A percentile compares a stretch with the other conserved stretches of the same genome.
These are phyloP conservation scores for Drosophila seclusa DNA, from an alignment of 2,888 invertebrate genomes.

Conservation along the genomic window DNA sequence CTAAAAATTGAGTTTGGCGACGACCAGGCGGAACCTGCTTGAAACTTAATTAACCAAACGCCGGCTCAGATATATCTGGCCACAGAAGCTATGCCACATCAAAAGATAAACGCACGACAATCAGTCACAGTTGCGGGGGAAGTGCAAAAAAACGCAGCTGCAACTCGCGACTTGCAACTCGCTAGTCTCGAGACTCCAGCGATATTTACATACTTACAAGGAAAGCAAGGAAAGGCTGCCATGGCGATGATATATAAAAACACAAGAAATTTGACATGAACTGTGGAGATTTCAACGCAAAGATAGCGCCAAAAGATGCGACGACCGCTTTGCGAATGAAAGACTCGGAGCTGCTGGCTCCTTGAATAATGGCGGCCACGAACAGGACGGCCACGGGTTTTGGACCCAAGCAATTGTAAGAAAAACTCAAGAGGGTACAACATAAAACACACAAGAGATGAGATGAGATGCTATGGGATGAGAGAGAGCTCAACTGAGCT, in stretches of 20 bases:
- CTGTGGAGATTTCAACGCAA: slow-evolving; percentile 79
- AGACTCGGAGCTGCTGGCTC: slow-evolving; percentile 49
- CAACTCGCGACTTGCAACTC: slow-evolving; percentile 34
- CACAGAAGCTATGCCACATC: slow-evolving; percentile 79
- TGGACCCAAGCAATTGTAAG: slow-evolving; percentile 74
- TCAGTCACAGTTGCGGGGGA: slow-evolving; percentile 79
- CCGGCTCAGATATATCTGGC: slow-evolving; percentile 49
- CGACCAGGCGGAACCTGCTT: slow-evolving; percentile 55
- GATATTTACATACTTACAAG: slow-evolving; percentile 80
- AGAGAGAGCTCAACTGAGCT: slow-evolving; percentile 31
- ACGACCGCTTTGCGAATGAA: slow-evolving; percentile 73
- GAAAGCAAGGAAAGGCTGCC: slow-evolving; percentile 66
- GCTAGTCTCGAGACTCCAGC: slow-evolving; percentile 33
- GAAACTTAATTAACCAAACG: slow-evolving; percentile 74
- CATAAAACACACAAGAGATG: slow-evolving; percentile 71
- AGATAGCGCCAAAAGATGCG: slow-evolving; percentile 79
- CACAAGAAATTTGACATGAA: slow-evolving; percentile 81
- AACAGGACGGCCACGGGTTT: slow-evolving; percentile 57
- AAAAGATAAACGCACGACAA: slow-evolving; percentile 80
- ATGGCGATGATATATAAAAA: slow-evolving; percentile 78
- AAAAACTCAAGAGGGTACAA: slow-evolving; percentile 75
- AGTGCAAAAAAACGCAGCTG: slow-evolving; percentile 66
- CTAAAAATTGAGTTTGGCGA: slow-evolving; percentile 69
- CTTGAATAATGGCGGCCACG: slow-evolving; percentile 77
- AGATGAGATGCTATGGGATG: slow-evolving; percentile 49